phyloP scores from a whole-genome alignment of 1,140 invertebrate species.

The Megathymus violae region DNA sequence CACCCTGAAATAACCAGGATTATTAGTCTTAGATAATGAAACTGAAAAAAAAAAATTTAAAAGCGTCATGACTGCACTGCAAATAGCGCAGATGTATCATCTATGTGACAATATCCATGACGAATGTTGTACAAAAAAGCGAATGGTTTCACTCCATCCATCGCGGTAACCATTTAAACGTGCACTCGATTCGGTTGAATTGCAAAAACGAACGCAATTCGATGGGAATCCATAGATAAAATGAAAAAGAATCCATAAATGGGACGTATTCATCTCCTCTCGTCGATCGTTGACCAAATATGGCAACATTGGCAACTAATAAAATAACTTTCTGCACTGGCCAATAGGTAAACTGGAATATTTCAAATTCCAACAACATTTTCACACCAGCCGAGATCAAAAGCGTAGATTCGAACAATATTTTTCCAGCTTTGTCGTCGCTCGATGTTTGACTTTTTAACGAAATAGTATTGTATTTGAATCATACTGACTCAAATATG shows the following conservation, averaged over 20 bases:
- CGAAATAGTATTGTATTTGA: slow-evolving; percentile 9
- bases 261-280: slow-evolving; percentile 22
- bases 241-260: slow-evolving; percentile 28
- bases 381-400: slow-evolving; percentile 36
- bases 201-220: slow-evolving; percentile 30
- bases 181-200: slow-evolving; percentile 24
- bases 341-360: slow-evolving; percentile 34
- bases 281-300: slow-evolving; percentile 24
- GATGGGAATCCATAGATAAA: slow-evolving; percentile 22
- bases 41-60: not conserved
- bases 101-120: slow-evolving; percentile 33
- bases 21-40: too few species aligned
- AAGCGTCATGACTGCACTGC: slow-evolving; percentile 10
- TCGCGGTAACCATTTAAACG: slow-evolving; percentile 30
- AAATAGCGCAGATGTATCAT: slow-evolving; percentile 21
- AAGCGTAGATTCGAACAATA: slow-evolving; percentile 37
- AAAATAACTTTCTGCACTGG: slow-evolving; percentile 30
- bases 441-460: slow-evolving; percentile 22
- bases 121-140: slow-evolving; percentile 24
- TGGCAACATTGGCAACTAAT: slow-evolving; percentile 32
- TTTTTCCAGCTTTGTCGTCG: slow-evolving; percentile 35
- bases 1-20: too few species aligned
- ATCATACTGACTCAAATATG: too few species aligned
- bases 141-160: slow-evolving; percentile 30
- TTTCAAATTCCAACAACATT: slow-evolving; percentile 39